Evolutionary conservation across 1,140 invertebrate genomes (phyloP).

Genomic region (Latrodectus geometricus): DNA sequence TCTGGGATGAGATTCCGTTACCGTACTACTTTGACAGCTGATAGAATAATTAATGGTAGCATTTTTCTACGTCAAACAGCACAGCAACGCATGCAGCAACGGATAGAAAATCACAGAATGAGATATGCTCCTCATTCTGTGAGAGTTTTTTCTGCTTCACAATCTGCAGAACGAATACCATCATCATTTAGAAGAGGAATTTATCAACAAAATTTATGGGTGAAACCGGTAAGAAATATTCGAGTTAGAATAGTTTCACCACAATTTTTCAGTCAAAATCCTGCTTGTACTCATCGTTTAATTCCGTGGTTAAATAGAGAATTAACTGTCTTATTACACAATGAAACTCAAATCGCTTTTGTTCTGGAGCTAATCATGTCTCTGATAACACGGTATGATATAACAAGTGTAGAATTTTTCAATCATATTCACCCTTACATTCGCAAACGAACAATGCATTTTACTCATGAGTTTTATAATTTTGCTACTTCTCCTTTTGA

Average conservation of each 20-base stretch:
- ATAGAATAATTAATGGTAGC: slow-evolving; percentile 71
- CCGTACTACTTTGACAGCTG: slow-evolving; percentile 72
- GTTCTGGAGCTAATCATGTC: slow-evolving; percentile 79
- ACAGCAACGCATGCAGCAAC: background rate
- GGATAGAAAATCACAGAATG: slow-evolving; percentile 24
- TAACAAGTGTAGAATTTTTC: slow-evolving; percentile 80
- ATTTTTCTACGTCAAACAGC: slow-evolving; percentile 63
- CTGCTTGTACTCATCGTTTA: slow-evolving; percentile 81
- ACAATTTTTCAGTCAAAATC: slow-evolving; percentile 80
- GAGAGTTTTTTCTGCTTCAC: slow-evolving; percentile 25
- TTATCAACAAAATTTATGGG: slow-evolving; percentile 83
- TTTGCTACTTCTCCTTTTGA: slow-evolving; percentile 89
- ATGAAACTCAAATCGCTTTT: slow-evolving; percentile 73
- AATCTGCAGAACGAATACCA: slow-evolving; percentile 59
- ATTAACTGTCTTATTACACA: slow-evolving; percentile 77
- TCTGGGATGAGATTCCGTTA: slow-evolving; percentile 64
- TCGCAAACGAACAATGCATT: slow-evolving; percentile 74
- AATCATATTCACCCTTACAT: slow-evolving; percentile 70
- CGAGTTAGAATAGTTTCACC: slow-evolving; percentile 79
- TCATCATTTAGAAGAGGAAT: slow-evolving; percentile 76
- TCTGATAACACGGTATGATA: slow-evolving; percentile 77
- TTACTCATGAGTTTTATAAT: slow-evolving; percentile 88
- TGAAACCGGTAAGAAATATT: slow-evolving; percentile 74
- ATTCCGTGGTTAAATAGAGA: slow-evolving; percentile 91
- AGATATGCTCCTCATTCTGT: slow-evolving; percentile 53